Evolutionary conservation across 1,140 invertebrate species (phyloP).

Genomic region (Brachionus paranguensis): DNA sequence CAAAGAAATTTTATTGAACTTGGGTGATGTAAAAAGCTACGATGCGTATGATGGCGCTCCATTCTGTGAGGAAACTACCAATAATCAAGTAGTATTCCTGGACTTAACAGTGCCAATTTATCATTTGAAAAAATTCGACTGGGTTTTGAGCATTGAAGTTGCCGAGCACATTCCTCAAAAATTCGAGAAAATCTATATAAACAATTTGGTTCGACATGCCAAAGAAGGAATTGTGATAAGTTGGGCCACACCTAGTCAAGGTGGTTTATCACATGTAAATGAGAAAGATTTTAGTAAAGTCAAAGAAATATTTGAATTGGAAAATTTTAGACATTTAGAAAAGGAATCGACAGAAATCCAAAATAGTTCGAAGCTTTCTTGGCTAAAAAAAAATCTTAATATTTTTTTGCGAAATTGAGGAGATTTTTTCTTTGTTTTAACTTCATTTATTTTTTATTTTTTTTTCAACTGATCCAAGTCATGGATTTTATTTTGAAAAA

Average conservation of each 20-base stretch:
- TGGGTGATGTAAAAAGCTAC: background rate
- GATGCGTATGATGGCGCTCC: slow-evolving; percentile 33
- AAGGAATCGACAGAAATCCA: too few species aligned
- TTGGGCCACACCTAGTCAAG: background rate
- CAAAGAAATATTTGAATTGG: too few species aligned
- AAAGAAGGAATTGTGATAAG: background rate
- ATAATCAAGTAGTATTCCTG: background rate
- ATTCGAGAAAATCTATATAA: background rate
- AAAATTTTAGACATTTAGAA: too few species aligned
- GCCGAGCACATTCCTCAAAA: slow-evolving; percentile 17
- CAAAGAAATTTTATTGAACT: background rate
- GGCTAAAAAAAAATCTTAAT: too few species aligned
- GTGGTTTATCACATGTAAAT: background rate
- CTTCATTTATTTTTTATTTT: too few species aligned
- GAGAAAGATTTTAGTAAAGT: background rate
- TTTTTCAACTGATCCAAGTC: too few species aligned
- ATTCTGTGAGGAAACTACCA: background rate
- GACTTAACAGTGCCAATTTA: slow-evolving; percentile 15
- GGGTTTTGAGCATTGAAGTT: slow-evolving; percentile 7
- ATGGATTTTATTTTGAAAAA: too few species aligned
- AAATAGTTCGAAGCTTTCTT: too few species aligned
- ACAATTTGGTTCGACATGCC: background rate
- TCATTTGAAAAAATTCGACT: slow-evolving; percentile 7
- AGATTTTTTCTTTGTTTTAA: too few species aligned
- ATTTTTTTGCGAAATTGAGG: too few species aligned